Conservation (phyloP, 2,888 invertebrate genomes). For the Stenodera caucasica region DNA sequence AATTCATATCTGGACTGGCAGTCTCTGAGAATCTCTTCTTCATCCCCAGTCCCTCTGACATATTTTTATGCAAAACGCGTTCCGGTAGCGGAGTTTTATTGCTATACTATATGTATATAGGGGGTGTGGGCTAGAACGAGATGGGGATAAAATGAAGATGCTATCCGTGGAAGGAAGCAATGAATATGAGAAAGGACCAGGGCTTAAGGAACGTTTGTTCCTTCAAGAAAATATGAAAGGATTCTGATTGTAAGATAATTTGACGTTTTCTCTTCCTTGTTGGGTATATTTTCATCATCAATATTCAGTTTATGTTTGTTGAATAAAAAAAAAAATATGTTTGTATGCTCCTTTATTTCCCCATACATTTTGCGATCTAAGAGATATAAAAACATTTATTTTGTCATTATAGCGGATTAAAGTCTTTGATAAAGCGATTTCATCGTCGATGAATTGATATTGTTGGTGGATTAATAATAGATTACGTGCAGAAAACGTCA, state of each 20-base stretch:
- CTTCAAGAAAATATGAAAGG: conserved; percentile 42
- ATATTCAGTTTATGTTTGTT: conserved; percentile 36
- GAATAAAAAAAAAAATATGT: conserved; percentile 10
- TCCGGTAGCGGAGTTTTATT: conserved; percentile 53
- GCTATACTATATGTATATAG: conserved; percentile 26
- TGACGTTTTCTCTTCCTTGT: conserved; percentile 37
- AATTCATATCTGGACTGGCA: conserved; percentile 50
- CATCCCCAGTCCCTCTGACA: conserved; percentile 44
- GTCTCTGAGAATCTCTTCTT: conserved; percentile 44
- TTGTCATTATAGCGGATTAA: neutral
- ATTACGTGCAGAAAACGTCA: conserved; percentile 38
- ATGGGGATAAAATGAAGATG: conserved; percentile 49
- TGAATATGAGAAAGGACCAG: conserved; percentile 45
- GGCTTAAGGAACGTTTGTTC: conserved; percentile 43
- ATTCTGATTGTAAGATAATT: conserved; percentile 49
- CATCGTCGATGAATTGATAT: conserved; percentile 30
- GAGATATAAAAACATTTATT: neutral
- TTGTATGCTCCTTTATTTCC: conserved; percentile 27
- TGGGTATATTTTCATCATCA: conserved; percentile 40
- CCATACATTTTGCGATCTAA: too few relatives aligned
- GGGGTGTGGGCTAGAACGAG: conserved; percentile 17
- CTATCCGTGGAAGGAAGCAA: conserved; percentile 44
- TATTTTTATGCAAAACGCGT: conserved; percentile 56
- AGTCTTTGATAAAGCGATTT: neutral
- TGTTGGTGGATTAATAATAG: conserved; percentile 39